A percentile compares a stretch with the other conserved stretches of the same genome.
Evolutionary conservation across 2,888 invertebrate species (phyloP).

Genomic region (Pecten maximus): DNA sequence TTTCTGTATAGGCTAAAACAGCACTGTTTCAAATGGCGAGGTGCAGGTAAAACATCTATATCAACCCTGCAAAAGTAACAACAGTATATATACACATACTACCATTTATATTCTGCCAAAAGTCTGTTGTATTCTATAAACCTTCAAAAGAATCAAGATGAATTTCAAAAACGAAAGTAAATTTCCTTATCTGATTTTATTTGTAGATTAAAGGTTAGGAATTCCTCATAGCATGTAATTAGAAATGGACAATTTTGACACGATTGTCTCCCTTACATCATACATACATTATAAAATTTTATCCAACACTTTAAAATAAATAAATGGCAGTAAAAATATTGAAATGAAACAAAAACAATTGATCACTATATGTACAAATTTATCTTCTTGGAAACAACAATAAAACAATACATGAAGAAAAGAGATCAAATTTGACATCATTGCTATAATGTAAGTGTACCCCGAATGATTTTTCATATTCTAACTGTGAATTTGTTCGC

Average conservation of each 20-base stretch:
- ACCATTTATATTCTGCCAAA: neutral
- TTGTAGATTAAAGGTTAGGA: neutral
- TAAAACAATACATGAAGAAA: neutral
- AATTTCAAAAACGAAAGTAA: slow-evolving; percentile 5
- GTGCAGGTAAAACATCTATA: neutral
- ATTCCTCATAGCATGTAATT: neutral
- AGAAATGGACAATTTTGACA: neutral
- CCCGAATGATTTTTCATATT: too few relatives aligned
- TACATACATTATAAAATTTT: neutral
- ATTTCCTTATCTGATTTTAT: neutral
- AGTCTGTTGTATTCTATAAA: neutral
- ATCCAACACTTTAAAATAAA: neutral
- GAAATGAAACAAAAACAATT: neutral
- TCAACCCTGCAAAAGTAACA: neutral
- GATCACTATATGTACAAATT: neutral
- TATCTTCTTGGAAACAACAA: neutral
- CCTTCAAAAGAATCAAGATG: neutral
- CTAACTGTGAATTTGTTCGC: too few relatives aligned
- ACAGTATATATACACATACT: neutral
- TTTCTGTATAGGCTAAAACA: neutral
- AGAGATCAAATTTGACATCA: neutral
- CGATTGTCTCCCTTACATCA: slow-evolving; percentile 4
- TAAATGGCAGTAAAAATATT: neutral
- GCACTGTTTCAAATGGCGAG: neutral
- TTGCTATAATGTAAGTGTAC: too few relatives aligned